Percentiles rank a stretch among this genome's conserved stretches.
Evolutionary conservation across 2,797 vertebrate species (phyloP).

Genomic region (Xenops minutus): DNA sequence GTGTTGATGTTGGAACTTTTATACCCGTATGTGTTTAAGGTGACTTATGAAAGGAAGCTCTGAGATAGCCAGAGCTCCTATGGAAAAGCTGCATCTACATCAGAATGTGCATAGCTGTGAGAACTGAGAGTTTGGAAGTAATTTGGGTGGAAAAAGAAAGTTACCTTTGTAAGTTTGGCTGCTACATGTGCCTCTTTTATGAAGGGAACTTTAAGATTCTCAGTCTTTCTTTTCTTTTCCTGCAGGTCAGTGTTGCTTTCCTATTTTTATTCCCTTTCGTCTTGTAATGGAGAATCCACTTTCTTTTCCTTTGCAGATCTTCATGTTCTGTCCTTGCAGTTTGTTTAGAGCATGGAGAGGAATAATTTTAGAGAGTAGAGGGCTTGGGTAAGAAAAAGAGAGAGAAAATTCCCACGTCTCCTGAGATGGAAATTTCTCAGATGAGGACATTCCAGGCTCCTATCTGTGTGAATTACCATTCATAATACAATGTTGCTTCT

Average conservation of each 20-base stretch:
- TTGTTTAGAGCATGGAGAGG: not conserved
- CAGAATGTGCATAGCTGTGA: not conserved
- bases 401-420: not conserved
- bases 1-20: not conserved
- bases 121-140: not conserved
- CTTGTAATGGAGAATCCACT: not conserved
- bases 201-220: not conserved
- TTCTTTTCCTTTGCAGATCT: not conserved
- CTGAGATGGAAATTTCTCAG: not conserved
- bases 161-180: not conserved
- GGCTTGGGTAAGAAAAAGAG: not conserved
- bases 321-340: not conserved
- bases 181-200: not conserved
- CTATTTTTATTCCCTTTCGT: not conserved
- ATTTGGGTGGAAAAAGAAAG: not conserved
- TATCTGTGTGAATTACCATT: not conserved
- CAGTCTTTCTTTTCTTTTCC: not conserved
- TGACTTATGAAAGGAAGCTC: not conserved
- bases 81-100: not conserved
- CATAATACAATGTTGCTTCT: fast-evolving
- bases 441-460: not conserved
- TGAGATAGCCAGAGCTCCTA: not conserved
- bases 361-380: not conserved
- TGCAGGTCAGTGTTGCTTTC: not conserved
- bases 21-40: not conserved